Percentiles rank a stretch among this genome's conserved stretches.
Evolutionary conservation across 2,888 invertebrate genomes (phyloP).

Genomic region (Hipparchia semele): DNA sequence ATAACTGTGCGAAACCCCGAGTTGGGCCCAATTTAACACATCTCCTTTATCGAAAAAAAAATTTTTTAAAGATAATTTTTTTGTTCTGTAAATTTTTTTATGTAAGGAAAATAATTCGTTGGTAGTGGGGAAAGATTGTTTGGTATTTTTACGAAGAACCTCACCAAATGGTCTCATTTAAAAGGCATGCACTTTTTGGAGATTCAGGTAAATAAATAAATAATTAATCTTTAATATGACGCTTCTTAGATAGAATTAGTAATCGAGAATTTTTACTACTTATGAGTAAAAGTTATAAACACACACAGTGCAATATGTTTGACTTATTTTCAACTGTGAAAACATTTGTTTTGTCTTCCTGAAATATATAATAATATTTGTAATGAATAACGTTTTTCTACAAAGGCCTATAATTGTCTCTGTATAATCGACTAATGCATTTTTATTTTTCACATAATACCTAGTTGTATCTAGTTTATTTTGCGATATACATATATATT

Average conservation of each 20-base stretch:
- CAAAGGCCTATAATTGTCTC: constrained; percentile 48
- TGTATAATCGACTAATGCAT: constrained; percentile 47
- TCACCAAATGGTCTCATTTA: too few species aligned
- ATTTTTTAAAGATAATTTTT: too few species aligned
- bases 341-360: constrained; percentile 56
- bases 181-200: too few species aligned
- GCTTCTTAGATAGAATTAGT: not conserved
- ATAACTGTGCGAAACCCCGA: too few species aligned
- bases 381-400: constrained; percentile 41
- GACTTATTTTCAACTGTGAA: constrained; percentile 41
- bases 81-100: too few species aligned
- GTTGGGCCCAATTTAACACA: too few species aligned
- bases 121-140: too few species aligned
- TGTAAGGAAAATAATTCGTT: too few species aligned
- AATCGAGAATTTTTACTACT: not conserved
- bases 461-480: constrained; percentile 49
- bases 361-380: constrained; percentile 41
- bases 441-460: constrained; percentile 48
- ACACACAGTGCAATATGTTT: constrained; percentile 52
- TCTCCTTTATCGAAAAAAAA: not conserved
- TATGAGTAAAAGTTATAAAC: not conserved
- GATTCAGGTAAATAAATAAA: not conserved
- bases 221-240: constrained; percentile 1
- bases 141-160: too few species aligned
- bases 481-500: constrained; percentile 39